Evolutionary conservation across 2,888 invertebrate species (phyloP), one percentile per base, ranked within the genome.

Genomic region (Leptopilina syphax): DNA sequence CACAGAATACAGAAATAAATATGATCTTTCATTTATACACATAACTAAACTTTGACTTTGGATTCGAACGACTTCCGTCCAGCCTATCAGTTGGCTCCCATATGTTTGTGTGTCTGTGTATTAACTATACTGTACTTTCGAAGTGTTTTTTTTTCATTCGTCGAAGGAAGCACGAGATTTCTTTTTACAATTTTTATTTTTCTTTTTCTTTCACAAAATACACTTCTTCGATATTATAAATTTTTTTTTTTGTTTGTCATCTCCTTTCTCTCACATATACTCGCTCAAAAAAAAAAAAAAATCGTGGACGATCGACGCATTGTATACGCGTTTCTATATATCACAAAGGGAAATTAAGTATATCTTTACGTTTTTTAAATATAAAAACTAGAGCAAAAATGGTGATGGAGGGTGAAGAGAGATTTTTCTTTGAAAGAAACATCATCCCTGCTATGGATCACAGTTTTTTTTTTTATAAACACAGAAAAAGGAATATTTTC

Each of bases 51-150:
- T 66, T 47, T 50, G 12, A 67, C 47, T 80, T 76, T 78, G 27
- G 76, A 47, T 81, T 85, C 86, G 84, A 88, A 87, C 88, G 87
- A 87, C 86, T 89, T 87, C 87, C 86, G 85, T 47, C 83, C 86
- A 85, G 87, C 87, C 88, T 86, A 88, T 91, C 90, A 88, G 87
- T 90, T 91, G 90, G 89, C 91, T 90, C 89, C 88, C 90, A 88
- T 83, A 79, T 84, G 80, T 82, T 78, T 79, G 73, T 63, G 50
- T 63, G 65, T 54, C 78, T 34, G 34, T 34, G 34, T 34, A 83
- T 76, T 84, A 84, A 83, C 80, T 84, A 83, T 84, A 81, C 79
- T 34, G 34, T 34, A 34, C 34, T 34, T 34, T 34, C 34, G 34
- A 34, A 34, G 34, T 79, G 67, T 80, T 77, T 73, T 80, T 76